These are phyloP conservation scores for Aldabrachelys gigantea DNA, from an alignment of 2,113 vertebrate genomes.

Conservation along the genomic window DNA sequence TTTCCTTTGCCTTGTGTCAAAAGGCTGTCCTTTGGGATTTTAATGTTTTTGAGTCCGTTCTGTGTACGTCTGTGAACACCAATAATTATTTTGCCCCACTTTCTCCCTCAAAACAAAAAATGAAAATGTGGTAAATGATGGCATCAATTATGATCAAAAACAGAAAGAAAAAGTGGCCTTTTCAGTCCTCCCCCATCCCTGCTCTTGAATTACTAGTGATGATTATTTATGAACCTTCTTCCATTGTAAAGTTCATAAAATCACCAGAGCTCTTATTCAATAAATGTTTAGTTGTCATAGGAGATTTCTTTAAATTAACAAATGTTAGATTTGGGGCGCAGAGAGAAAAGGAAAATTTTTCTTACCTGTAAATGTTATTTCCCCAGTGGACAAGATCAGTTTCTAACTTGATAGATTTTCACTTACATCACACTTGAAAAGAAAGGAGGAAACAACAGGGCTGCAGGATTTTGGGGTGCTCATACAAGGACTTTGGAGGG, in stretches of 20 bases:
- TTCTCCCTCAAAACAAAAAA: background rate
- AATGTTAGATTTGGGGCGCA: slow-evolving; percentile 15
- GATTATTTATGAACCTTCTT: slow-evolving; percentile 50
- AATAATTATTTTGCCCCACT: background rate
- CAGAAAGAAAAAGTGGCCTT: background rate
- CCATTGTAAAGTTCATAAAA: slow-evolving; percentile 39
- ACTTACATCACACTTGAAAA: background rate
- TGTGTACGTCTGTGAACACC: background rate
- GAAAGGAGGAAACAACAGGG: background rate
- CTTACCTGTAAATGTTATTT: slow-evolving; percentile 53
- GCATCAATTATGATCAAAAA: background rate
- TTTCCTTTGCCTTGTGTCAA: background rate
- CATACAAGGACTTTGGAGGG: background rate
- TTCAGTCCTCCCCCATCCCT: background rate
- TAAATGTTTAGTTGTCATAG: slow-evolving; percentile 47
- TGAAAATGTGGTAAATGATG: background rate
- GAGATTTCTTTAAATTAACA: slow-evolving; percentile 47
- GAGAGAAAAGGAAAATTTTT: slow-evolving; percentile 7
- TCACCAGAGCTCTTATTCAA: slow-evolving; percentile 38
- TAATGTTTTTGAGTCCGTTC: background rate
- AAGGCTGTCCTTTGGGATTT: background rate
- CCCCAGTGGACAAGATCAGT: background rate
- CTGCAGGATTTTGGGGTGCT: background rate
- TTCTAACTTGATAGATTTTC: slow-evolving; percentile 7
- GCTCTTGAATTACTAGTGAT: background rate